Evolutionary conservation across 53 echinoderm and acorn worm genomes (phyloP), one percentile per base, ranked within the genome.

Genomic region (Astropecten irregularis): DNA sequence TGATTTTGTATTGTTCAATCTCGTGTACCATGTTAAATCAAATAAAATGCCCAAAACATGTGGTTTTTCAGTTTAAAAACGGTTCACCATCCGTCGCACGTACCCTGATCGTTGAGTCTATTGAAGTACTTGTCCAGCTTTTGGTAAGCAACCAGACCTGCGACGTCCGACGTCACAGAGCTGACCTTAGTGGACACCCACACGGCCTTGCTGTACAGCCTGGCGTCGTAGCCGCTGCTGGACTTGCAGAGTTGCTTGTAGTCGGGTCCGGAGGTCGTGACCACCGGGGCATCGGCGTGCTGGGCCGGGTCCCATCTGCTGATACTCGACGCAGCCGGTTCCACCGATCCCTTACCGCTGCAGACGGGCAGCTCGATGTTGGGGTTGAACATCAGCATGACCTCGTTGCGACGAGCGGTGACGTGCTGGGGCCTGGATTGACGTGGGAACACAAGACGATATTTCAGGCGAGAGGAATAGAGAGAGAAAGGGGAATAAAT

Each of bases 181-280:
- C 36, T 72, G 21, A 89, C 86, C 2, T 42, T 65, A 8, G 82
- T 86, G 2, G 92, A 85, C 22, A 86, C 83, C 92, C 92, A 92
- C 13, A 62, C 19, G 52, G 82, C 82, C 21, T 62, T 40, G 20
- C 32, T 42, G 54, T 92, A 92, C 22, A 29, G 13, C 9, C 92
- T 39, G 11, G 82, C 86, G 26, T 92, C 89, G 52, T 92, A 92
- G 11, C 82, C 68, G 9, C 51, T 40, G 31, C 36, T 22, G 0
- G 23, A 22, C 6, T 47, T 29, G 29, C 92, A 92, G 2, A 84
- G 49, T 2, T 82, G 65, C 16, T 42, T 30, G 51, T 71, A 92
- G 3, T 49, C 49, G 42, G 92, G 88, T 13, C 66, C 50, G 11
- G 77, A 10, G 21, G 10, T 7, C 18, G 11, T 59, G 61, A 9